A percentile compares a stretch with the other conserved stretches of the same genome.
Conservation (phyloP, 35 echinoderm and acorn worm genomes). For the Ophiothrix spiculata region DNA sequence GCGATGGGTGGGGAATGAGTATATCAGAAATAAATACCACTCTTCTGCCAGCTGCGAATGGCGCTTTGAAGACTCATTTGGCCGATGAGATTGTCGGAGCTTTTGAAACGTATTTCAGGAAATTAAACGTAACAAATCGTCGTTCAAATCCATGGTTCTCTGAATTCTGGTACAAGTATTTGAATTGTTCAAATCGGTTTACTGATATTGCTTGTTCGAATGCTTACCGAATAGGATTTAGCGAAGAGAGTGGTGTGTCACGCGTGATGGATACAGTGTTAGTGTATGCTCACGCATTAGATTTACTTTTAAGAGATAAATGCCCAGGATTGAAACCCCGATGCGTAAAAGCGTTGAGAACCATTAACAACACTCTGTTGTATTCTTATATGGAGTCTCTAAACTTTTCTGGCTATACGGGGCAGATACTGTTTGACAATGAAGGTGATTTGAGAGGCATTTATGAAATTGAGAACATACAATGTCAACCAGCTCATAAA, state of each 20-base stretch:
- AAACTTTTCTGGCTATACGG: not conserved
- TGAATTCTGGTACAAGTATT: conserved; percentile 3
- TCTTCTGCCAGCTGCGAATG: conserved; percentile 16
- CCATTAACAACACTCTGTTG: not conserved
- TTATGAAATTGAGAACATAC: conserved; percentile 54
- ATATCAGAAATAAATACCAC: conserved; percentile 44
- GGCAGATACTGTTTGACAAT: too few relatives aligned
- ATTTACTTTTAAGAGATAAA: conserved; percentile 21
- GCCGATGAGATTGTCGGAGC: not conserved
- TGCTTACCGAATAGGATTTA: conserved; percentile 17
- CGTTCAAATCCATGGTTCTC: conserved; percentile 55
- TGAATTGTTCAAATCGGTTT: not conserved
- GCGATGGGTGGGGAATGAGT: conserved; percentile 71
- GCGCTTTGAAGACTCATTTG: conserved; percentile 54
- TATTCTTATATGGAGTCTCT: not conserved
- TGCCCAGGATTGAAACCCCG: conserved; percentile 5
- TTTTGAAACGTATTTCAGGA: conserved; percentile 55
- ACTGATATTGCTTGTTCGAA: not conserved
- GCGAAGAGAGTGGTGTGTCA: conserved; percentile 41
- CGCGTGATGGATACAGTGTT: conserved; percentile 51
- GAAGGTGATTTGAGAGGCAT: conserved; percentile 32
- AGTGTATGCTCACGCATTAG: conserved; percentile 35
- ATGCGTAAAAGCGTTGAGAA: not conserved
- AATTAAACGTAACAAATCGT: not conserved
- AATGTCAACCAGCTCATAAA: not conserved